Evolutionary conservation across 1,140 invertebrate genomes (phyloP).

Genomic region (Phymorhynchus buccinoides): DNA sequence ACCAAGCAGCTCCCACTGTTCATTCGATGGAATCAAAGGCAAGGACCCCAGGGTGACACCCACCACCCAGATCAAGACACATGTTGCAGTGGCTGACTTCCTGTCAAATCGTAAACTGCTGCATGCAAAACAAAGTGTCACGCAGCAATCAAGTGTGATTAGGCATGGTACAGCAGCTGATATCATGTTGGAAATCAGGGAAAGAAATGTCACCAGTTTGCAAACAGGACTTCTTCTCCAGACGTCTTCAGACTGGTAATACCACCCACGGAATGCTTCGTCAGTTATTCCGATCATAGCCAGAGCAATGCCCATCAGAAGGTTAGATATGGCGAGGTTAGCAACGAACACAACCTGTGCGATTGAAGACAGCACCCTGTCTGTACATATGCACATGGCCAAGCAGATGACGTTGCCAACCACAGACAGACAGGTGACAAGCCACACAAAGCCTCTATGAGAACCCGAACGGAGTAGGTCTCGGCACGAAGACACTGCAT

Average conservation of each 20-base stretch:
- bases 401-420: constrained; percentile 51
- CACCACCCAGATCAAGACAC: constrained; percentile 33
- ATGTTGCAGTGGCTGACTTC: constrained; percentile 21
- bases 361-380: constrained; percentile 34
- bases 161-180: constrained; percentile 57
- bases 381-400: constrained; percentile 34
- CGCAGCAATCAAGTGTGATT: constrained; percentile 49
- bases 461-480: constrained; percentile 42
- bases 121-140: constrained; percentile 59
- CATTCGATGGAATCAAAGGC: constrained; percentile 29
- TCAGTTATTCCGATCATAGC: constrained; percentile 61
- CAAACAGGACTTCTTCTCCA: constrained; percentile 57
- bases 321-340: constrained; percentile 55
- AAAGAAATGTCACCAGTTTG: constrained; percentile 55
- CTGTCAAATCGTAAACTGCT: constrained; percentile 30
- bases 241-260: constrained; percentile 47
- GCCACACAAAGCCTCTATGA: constrained; percentile 47
- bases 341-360: constrained; percentile 48
- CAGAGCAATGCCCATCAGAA: constrained; percentile 65
- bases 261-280: constrained; percentile 53
- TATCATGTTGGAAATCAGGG: constrained; percentile 55
- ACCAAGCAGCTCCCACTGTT: constrained; percentile 45
- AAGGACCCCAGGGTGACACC: constrained; percentile 38
- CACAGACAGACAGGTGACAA: constrained; percentile 43
- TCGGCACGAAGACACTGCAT: constrained; percentile 51